phyloP scores from a whole-genome alignment of 2,797 vertebrate species.

The Coregonus ussuriensis region DNA sequence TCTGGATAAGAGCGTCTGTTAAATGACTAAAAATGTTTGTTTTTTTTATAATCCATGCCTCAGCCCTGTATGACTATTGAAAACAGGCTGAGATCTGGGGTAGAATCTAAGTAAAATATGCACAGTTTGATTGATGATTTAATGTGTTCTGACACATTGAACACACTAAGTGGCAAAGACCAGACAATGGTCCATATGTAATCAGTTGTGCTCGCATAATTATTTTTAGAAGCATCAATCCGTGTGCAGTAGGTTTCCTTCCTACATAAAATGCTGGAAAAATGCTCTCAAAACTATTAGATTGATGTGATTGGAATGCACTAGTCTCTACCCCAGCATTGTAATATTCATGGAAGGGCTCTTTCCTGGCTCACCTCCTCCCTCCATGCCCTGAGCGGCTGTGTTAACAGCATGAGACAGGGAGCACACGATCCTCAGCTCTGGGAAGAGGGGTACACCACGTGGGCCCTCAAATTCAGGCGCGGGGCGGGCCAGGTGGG shows the following conservation, averaged over 20 bases:
- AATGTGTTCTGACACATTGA: no score
- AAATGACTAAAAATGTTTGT: no score
- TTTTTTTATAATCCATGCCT: no score
- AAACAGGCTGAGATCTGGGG: no score
- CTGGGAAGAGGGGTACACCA: constrained; percentile 89
- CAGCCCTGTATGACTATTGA: no score
- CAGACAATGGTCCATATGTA: background rate
- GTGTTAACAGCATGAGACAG: constrained; percentile 89
- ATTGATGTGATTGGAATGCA: background rate
- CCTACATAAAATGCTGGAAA: background rate
- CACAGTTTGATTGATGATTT: no score
- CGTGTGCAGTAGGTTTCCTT: background rate
- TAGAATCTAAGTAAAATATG: no score
- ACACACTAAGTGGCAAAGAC: background rate
- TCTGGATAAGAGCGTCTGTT: no score
- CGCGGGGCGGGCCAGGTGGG: constrained; percentile 87
- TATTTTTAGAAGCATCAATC: background rate
- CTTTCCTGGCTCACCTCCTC: constrained; percentile 75
- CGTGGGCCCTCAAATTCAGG: constrained; percentile 86
- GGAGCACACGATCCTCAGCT: constrained; percentile 92
- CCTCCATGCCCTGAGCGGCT: constrained; percentile 88
- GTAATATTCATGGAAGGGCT: background rate
- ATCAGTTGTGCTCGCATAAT: no score
- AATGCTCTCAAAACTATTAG: background rate
- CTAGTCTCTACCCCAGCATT: background rate